phyloP scores from a whole-genome alignment of 2,113 vertebrate species.

The Zosterops lateralis region DNA sequence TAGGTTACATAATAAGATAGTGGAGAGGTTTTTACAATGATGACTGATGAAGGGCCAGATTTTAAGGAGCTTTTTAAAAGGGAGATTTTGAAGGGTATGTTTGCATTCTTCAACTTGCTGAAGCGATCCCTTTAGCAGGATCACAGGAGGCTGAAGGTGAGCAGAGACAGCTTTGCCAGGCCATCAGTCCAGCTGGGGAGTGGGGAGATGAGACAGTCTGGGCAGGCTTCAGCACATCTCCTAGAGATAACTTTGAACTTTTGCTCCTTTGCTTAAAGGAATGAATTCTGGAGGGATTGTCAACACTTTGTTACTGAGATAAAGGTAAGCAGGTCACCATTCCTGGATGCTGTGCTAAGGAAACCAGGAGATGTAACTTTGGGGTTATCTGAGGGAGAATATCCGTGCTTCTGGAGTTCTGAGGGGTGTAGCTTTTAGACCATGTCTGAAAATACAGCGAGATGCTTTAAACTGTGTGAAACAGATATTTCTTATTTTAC shows the following conservation, averaged over 20 bases:
- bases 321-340: not conserved
- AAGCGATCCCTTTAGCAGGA: not conserved
- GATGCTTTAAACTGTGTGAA: not conserved
- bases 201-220: not conserved
- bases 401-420: not conserved
- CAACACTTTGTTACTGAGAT: not conserved
- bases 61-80: not conserved
- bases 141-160: rapidly evolving
- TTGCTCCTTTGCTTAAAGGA: not conserved
- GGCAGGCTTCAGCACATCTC: not conserved
- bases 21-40: not conserved
- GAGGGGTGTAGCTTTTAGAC: not conserved
- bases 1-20: not conserved
- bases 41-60: not conserved
- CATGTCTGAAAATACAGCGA: not conserved
- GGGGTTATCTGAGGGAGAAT: not conserved
- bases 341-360: not conserved
- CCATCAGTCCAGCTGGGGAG: not conserved
- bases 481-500: not conserved
- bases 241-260: not conserved
- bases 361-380: not conserved
- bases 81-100: not conserved
- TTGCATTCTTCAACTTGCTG: not conserved
- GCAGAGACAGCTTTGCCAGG: not conserved
- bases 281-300: not conserved